These are phyloP conservation scores for Euwallacea similis DNA, from an alignment of 1,140 invertebrate species.

Conservation along the genomic window DNA sequence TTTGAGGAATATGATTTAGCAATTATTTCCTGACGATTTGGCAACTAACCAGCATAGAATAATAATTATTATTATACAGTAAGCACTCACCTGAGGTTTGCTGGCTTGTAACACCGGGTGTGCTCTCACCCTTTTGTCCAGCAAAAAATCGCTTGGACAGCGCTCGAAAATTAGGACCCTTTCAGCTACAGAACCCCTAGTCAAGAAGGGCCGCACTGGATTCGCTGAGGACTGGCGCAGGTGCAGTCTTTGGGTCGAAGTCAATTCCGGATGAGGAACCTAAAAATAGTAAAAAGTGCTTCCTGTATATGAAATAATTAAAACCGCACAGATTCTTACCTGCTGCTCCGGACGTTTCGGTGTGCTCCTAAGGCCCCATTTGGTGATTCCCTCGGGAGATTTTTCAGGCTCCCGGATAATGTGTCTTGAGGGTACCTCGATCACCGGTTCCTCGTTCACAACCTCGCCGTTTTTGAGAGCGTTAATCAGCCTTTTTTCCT, in stretches of 20 bases:
- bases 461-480: constrained; percentile 75
- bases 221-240: constrained; percentile 58
- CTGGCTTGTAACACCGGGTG: constrained; percentile 58
- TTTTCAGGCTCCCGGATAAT: constrained; percentile 44
- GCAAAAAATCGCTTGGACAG: constrained; percentile 77
- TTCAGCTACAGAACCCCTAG: constrained; percentile 87
- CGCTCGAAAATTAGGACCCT: constrained; percentile 89
- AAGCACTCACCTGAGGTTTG: constrained; percentile 67
- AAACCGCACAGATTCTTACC: constrained; percentile 47
- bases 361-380: constrained; percentile 52
- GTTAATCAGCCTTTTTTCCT: constrained; percentile 77
- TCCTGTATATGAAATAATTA: neutral
- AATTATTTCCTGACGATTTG: no score
- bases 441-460: constrained; percentile 60
- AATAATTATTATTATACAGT: neutral
- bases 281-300: constrained; percentile 4
- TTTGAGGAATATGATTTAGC: no score
- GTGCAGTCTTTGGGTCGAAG: constrained; percentile 66
- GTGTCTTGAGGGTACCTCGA: constrained; percentile 34
- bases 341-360: constrained; percentile 49
- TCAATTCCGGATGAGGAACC: constrained; percentile 67
- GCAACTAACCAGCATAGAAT: no score
- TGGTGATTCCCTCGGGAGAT: constrained; percentile 43
- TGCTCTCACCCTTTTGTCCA: constrained; percentile 68
- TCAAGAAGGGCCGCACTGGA: constrained; percentile 83